Conservation (phyloP, 1,140 invertebrate species). For the Pseudomyrmex dendroicus region DNA sequence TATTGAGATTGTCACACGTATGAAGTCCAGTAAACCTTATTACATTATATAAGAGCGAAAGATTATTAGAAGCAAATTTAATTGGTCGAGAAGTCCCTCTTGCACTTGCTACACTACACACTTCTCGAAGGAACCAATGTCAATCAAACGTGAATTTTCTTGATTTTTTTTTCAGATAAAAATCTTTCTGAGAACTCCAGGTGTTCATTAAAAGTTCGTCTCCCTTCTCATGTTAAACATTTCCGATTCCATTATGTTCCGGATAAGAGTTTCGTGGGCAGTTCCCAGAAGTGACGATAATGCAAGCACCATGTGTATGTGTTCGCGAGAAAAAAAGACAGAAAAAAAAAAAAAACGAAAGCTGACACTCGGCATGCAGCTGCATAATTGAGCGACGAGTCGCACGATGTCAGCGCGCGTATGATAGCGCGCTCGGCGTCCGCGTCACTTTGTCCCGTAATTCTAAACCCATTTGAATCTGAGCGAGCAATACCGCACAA, state of each 20-base stretch:
- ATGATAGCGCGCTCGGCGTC: constrained; percentile 49
- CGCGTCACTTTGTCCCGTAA: constrained; percentile 55
- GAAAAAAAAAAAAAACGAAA: constrained; percentile 4
- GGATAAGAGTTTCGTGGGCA: neutral
- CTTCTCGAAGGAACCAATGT: too few species aligned
- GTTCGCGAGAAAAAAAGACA: neutral
- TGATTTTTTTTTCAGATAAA: too few species aligned
- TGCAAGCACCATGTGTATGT: neutral
- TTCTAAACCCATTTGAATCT: constrained; percentile 54
- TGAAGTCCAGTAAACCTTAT: neutral
- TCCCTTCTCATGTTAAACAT: too few species aligned
- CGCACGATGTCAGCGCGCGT: constrained; percentile 54
- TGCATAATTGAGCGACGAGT: constrained; percentile 55
- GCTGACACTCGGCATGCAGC: constrained; percentile 34
- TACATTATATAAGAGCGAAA: too few species aligned
- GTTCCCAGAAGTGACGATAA: constrained; percentile 24
- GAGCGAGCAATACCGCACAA: constrained; percentile 39
- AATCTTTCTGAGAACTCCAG: too few species aligned
- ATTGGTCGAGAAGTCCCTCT: too few species aligned
- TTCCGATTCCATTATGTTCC: neutral
- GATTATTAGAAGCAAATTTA: too few species aligned
- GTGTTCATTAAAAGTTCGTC: too few species aligned
- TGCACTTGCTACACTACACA: too few species aligned
- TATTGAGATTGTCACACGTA: neutral
- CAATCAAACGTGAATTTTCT: too few species aligned